Evolutionary conservation across 1,140 invertebrate species (phyloP), one percentile per base, ranked within the genome.

Genomic region (Drosophila prosaltans): DNA sequence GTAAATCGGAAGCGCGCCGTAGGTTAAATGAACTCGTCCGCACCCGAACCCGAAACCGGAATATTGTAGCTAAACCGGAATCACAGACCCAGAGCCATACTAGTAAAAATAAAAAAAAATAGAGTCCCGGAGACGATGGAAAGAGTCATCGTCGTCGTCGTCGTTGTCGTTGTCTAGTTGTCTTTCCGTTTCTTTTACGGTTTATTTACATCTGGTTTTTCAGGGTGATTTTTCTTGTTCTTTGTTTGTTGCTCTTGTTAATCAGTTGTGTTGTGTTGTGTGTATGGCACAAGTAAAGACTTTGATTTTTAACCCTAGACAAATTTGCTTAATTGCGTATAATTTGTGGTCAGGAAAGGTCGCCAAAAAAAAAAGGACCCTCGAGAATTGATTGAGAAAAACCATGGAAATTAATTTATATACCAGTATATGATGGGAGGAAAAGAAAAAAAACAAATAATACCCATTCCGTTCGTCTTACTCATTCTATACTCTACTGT

Each of bases 241-340:
- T 74, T 65, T 66, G 62, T 80, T 80, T 77, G 32, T 26, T 41
- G 57, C 62, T 71, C 76, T 72, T 69, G 66, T 72, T 60, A 74
- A 67, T 32, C 59, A 59, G 58, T 68, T 55, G 24, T 65, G 71
- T 72, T 28, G 55, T 21, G 45, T 81, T 72, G 68, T 57, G 86
- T 85, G 82, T 86, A 75, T 69, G 74, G 58, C 72, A 57, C 32
- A 7, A 36, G 32, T 36, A 62, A 69, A 64, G 72, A 66, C 79
- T 81, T 81, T 81, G 79, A 81, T 81, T 81, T 69, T 65, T 65
- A 60, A 61, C 57, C 78, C 82, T 88, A 88, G 83, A 83, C 72
- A 88, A 86, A 86, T 86, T 86, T 88, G 83, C 84, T 86, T 86
- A 86, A 86, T 86, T 86, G 83, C 83, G 83, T 82, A 83, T 86